These are phyloP conservation scores for Nipponia nippon DNA, from an alignment of 2,113 vertebrate genomes.

Conservation along the genomic window DNA sequence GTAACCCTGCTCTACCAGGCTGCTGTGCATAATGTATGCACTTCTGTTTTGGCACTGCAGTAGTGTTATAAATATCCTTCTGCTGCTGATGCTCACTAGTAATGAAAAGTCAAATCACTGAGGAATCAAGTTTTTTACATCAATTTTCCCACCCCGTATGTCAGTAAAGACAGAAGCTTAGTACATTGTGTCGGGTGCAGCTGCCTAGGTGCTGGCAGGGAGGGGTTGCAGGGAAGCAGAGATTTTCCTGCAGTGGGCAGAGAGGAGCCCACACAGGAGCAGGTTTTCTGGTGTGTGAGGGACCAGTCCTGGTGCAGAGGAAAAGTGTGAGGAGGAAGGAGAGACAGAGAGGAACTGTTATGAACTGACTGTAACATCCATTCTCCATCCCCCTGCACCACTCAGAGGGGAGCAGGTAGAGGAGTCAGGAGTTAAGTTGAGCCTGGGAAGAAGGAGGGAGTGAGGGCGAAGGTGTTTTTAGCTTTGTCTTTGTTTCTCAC, in stretches of 20 bases:
- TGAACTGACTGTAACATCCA: neutral
- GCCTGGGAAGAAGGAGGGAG: neutral
- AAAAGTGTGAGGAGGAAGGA: neutral
- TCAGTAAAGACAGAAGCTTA: neutral
- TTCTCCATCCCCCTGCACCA: rapidly evolving
- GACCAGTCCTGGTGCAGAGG: neutral
- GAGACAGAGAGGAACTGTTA: neutral
- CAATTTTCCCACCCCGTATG: rapidly evolving
- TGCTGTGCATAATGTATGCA: neutral
- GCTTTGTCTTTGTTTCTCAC: neutral
- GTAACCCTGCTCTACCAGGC: neutral
- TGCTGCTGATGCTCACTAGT: neutral
- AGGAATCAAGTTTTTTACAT: neutral
- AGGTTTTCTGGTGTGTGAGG: neutral
- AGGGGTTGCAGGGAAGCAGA: neutral
- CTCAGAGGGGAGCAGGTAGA: rapidly evolving
- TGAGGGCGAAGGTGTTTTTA: neutral
- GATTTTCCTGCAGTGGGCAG: neutral
- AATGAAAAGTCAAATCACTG: neutral
- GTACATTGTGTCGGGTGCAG: neutral
- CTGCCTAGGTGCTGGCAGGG: neutral
- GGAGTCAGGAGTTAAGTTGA: neutral
- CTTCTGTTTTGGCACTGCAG: neutral
- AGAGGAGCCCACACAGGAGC: rapidly evolving
- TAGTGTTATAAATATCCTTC: neutral